Percentiles rank a stretch among this genome's conserved stretches.
Evolutionary conservation across 2,888 invertebrate genomes (phyloP).

Genomic region (Heteropelma amictum): DNA sequence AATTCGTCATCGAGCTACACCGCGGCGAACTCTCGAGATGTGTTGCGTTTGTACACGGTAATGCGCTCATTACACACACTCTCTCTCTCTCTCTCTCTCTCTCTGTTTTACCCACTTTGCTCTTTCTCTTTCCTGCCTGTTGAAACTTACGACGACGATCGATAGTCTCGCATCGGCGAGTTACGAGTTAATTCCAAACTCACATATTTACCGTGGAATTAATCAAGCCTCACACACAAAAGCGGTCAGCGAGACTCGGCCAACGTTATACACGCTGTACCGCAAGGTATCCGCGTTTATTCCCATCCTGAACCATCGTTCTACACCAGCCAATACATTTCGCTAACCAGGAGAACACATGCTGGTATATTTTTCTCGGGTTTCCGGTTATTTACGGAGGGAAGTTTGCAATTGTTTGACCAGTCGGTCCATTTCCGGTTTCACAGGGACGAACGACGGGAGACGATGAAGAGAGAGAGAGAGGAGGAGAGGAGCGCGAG

Average conservation of each 20-base stretch:
- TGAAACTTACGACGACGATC: constrained; percentile 47
- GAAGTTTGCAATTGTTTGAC: constrained; percentile 74
- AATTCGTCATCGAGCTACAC: constrained; percentile 30
- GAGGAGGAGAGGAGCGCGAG: constrained; percentile 3
- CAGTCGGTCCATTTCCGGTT: constrained; percentile 72
- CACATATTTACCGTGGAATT: constrained; percentile 70
- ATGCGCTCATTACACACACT: background rate
- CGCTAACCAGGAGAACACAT: background rate
- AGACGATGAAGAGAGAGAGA: constrained; percentile 6
- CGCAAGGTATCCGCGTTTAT: constrained; percentile 57
- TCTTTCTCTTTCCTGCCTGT: constrained; percentile 17
- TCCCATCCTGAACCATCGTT: constrained; percentile 6
- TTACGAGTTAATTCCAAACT: constrained; percentile 68
- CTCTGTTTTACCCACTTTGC: background rate
- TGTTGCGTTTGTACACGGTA: constrained; percentile 1
- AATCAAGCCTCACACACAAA: constrained; percentile 68
- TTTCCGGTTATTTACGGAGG: constrained; percentile 72
- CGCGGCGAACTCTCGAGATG: constrained; percentile 30
- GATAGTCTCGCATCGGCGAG: constrained; percentile 61
- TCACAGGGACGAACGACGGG: constrained; percentile 37
- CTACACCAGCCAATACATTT: background rate
- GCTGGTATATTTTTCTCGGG: constrained; percentile 59
- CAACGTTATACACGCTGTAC: constrained; percentile 23
- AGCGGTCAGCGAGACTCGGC: constrained; percentile 56
- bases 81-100: background rate